Conservation (phyloP, 2,797 vertebrate genomes). For the Periparus ater region DNA sequence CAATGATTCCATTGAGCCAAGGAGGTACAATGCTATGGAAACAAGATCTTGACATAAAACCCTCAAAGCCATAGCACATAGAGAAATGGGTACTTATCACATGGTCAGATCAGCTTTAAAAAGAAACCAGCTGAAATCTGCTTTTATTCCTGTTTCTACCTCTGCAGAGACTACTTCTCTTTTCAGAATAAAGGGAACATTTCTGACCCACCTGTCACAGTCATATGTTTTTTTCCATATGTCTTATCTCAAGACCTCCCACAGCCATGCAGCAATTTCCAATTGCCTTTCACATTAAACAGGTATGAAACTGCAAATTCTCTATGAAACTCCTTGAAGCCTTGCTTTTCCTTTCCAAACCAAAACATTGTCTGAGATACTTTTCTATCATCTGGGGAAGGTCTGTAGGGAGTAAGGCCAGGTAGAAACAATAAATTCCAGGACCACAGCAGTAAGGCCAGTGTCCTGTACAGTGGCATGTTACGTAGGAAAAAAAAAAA, state of each 20-base stretch:
- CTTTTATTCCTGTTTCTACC: neutral
- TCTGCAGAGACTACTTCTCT: neutral
- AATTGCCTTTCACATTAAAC: neutral
- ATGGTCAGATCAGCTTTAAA: neutral
- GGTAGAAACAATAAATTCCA: neutral
- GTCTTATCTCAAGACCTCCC: neutral
- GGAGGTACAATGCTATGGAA: neutral
- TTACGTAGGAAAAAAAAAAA: neutral
- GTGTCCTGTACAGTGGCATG: no score
- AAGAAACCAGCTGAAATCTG: neutral
- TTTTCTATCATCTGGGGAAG: neutral
- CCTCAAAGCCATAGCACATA: neutral
- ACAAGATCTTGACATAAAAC: neutral
- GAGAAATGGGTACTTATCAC: neutral
- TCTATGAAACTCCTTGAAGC: neutral
- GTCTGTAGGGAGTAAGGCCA: neutral
- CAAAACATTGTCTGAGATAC: neutral
- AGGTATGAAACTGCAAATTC: neutral
- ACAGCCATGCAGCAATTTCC: neutral
- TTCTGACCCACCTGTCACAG: neutral
- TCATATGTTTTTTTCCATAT: neutral
- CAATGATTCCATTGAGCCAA: neutral
- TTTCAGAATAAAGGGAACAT: neutral
- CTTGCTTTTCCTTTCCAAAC: neutral
- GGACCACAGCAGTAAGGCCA: neutral